Evolutionary conservation across 2,113 vertebrate genomes (phyloP).

Genomic region (Plestiodon gilberti): DNA sequence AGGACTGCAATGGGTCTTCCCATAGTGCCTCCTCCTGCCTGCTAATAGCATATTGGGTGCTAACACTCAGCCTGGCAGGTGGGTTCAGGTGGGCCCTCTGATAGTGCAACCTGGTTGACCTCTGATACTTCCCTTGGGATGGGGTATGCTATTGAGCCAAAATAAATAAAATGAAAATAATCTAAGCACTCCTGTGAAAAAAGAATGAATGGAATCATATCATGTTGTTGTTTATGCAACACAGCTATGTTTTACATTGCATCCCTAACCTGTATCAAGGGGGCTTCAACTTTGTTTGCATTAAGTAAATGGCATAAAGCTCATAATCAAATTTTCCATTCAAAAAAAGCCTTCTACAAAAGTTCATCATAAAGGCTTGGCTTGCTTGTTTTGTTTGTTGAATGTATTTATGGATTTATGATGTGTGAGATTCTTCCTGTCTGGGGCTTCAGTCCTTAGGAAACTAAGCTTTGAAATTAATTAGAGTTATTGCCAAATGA

Average conservation of each 20-base stretch:
- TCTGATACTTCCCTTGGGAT: too few relatives aligned
- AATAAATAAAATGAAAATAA: conserved; percentile 67
- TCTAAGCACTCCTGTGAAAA: conserved; percentile 46
- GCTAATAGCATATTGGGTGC: too few relatives aligned
- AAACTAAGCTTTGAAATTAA: neutral
- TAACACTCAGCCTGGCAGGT: too few relatives aligned
- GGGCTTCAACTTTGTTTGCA: conserved; percentile 28
- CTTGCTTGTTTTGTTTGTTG: neutral
- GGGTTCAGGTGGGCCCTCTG: too few relatives aligned
- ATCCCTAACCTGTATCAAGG: conserved; percentile 1
- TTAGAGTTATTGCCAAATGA: neutral
- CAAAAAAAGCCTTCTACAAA: neutral
- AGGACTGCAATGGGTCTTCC: too few relatives aligned
- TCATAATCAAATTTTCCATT: neutral
- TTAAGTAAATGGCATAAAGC: conserved; percentile 26
- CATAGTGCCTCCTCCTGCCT: too few relatives aligned
- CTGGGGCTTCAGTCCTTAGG: neutral
- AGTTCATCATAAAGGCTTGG: neutral
- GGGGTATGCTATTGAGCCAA: neutral
- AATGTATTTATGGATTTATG: too few relatives aligned
- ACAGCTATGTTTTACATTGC: conserved; percentile 3
- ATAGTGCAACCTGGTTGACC: too few relatives aligned
- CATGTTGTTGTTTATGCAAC: conserved; percentile 30
- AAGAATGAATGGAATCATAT: conserved; percentile 8
- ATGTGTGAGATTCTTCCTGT: neutral